phyloP scores from a whole-genome alignment of 2,113 vertebrate genomes.

The Embiotoca jacksoni region DNA sequence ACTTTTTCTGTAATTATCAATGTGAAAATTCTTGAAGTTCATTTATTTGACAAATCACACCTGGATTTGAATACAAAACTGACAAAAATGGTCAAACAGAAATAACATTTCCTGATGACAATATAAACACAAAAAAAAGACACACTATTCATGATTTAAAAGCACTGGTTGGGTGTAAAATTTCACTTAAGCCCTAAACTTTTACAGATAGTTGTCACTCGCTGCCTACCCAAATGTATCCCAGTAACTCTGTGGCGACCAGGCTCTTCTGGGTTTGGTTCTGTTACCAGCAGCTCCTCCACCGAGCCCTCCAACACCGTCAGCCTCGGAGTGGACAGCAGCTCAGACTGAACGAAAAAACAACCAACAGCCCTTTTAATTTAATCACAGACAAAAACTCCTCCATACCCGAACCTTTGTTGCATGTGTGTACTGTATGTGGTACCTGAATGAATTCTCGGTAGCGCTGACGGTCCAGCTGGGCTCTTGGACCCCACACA shows the following conservation, averaged over 20 bases:
- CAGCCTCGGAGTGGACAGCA: constrained; percentile 88
- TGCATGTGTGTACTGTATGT: background rate
- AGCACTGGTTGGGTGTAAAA: too few species aligned
- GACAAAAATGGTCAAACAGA: too few species aligned
- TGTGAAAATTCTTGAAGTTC: too few species aligned
- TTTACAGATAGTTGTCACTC: background rate
- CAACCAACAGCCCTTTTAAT: background rate
- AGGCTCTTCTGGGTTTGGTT: constrained; percentile 81
- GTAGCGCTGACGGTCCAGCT: constrained; percentile 93
- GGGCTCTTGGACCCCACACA: constrained; percentile 95
- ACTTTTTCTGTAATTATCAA: too few species aligned
- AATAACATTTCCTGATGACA: too few species aligned
- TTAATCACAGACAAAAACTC: background rate
- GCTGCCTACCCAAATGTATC: constrained; percentile 86
- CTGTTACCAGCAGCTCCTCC: constrained; percentile 89
- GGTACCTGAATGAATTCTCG: constrained; percentile 91
- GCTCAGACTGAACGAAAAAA: constrained; percentile 85
- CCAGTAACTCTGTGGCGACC: constrained; percentile 88
- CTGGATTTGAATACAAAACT: too few species aligned
- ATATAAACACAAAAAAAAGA: background rate
- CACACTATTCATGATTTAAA: background rate
- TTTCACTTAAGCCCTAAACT: background rate
- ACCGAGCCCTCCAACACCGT: constrained; percentile 90
- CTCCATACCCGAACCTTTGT: background rate
- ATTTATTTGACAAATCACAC: too few species aligned